Evolutionary conservation across 2,888 invertebrate genomes (phyloP).

Genomic region (Tridacna gigas): DNA sequence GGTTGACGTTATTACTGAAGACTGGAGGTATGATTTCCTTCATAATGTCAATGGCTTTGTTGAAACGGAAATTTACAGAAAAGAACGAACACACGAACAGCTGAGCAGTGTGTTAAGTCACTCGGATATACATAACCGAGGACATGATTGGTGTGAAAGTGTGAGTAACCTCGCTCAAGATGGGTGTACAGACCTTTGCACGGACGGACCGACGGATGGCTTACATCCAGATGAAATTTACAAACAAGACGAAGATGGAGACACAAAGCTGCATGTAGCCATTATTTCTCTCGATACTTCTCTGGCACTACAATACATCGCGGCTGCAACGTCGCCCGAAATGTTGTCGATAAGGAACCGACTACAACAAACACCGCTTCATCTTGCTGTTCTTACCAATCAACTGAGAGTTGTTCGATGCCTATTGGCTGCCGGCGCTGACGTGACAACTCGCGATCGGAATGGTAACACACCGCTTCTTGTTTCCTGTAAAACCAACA

Average conservation of each 20-base stretch:
- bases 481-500: conserved; percentile 19
- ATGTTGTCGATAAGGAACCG: conserved; percentile 27
- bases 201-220: background rate
- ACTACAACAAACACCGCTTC: conserved; percentile 34
- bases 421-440: conserved; percentile 26
- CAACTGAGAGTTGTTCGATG: conserved; percentile 14
- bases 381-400: conserved; percentile 33
- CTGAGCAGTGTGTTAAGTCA: too few species aligned
- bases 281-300: conserved; percentile 26
- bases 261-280: conserved; percentile 48
- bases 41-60: too few species aligned
- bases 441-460: conserved; percentile 24
- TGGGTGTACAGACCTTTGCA: background rate
- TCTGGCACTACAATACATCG: conserved; percentile 19
- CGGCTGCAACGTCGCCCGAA: background rate
- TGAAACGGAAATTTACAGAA: too few species aligned
- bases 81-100: too few species aligned
- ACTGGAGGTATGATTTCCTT: too few species aligned
- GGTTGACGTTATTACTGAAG: too few species aligned
- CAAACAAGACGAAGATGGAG: conserved; percentile 52
- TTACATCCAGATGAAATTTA: conserved; percentile 24
- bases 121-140: background rate
- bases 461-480: conserved; percentile 37
- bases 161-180: background rate
- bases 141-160: background rate